These are phyloP conservation scores for Trichechus manatus DNA, from an alignment of 2,113 vertebrate species.

Conservation along the genomic window DNA sequence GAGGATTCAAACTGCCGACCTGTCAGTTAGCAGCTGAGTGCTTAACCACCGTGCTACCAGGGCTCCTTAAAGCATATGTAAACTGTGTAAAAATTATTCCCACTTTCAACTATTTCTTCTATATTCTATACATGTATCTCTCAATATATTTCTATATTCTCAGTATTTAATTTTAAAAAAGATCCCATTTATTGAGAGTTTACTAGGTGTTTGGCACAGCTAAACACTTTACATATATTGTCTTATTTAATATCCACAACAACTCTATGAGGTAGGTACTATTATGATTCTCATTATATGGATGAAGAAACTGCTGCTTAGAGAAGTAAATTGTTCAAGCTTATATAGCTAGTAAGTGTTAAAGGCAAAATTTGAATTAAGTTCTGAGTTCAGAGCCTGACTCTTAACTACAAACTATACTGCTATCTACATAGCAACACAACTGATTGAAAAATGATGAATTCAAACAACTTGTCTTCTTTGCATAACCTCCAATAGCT, in stretches of 20 bases:
- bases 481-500: background rate
- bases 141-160: slow-evolving; percentile 35
- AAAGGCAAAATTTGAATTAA: slow-evolving; percentile 8
- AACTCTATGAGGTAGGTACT: background rate
- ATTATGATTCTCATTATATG: background rate
- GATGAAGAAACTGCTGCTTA: background rate
- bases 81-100: background rate
- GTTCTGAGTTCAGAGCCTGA: background rate
- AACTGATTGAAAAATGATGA: background rate
- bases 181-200: background rate
- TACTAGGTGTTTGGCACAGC: background rate
- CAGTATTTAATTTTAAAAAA: background rate
- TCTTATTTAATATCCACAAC: background rate
- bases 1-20: too few species aligned
- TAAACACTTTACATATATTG: background rate
- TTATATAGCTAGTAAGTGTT: background rate
- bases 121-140: background rate
- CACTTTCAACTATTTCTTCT: background rate
- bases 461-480: background rate
- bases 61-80: background rate
- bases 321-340: background rate
- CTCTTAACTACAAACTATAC: background rate
- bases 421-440: background rate
- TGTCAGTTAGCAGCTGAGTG: too few species aligned
- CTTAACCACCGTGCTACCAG: too few species aligned